A percentile compares a stretch with the other conserved stretches of the same genome.
Evolutionary conservation across 2,113 vertebrate species (phyloP).

Genomic region (Glaucidium brasilianum): DNA sequence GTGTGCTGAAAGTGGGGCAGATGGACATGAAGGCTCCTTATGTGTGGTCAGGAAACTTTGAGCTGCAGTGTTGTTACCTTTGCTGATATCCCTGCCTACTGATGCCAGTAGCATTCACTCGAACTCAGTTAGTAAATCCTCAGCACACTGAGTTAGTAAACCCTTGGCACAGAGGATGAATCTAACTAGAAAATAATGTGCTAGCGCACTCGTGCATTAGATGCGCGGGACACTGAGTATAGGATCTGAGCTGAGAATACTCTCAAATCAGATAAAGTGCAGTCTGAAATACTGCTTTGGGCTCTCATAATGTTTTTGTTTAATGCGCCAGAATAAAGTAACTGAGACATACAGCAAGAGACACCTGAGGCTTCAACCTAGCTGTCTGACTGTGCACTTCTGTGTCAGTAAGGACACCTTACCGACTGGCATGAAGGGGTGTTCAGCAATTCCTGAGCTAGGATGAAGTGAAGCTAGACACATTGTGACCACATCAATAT

Average conservation of each 20-base stretch:
- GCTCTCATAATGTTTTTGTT: not conserved
- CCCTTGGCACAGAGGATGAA: not conserved
- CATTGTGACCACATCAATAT: fast-evolving
- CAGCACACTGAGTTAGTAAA: not conserved
- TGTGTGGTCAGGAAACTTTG: not conserved
- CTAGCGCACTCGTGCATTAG: not conserved
- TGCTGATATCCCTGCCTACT: not conserved
- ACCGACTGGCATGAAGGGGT: not conserved
- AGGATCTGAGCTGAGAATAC: not conserved
- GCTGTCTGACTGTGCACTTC: not conserved
- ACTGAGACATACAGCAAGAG: not conserved
- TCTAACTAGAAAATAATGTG: not conserved
- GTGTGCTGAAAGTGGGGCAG: too few species aligned
- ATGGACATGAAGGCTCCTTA: not conserved
- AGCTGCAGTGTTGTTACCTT: not conserved
- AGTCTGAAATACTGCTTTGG: not conserved
- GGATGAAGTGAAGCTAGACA: not conserved
- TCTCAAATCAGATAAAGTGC: not conserved
- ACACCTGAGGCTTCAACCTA: not conserved
- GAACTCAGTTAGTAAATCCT: not conserved
- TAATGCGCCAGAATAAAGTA: not conserved
- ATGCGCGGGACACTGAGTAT: not conserved
- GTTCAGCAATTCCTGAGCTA: not conserved
- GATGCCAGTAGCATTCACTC: not conserved
- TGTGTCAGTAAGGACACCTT: not conserved